Evolutionary conservation across 2,888 invertebrate species (phyloP).

Genomic region (Apodemia zela): DNA sequence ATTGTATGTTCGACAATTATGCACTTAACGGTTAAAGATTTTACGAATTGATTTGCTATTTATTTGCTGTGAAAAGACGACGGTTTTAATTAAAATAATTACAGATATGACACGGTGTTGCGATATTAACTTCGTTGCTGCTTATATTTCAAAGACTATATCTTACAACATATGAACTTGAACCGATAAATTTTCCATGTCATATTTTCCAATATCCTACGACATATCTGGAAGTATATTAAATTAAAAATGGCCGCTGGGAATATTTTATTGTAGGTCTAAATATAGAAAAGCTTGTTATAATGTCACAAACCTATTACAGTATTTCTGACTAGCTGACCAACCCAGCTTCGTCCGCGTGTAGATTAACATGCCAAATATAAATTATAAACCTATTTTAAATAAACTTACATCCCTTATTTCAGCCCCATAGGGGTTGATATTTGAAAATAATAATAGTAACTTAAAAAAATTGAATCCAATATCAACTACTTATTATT

Average conservation of each 20-base stretch:
- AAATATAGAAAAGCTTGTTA: too few species aligned
- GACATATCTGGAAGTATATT: neutral
- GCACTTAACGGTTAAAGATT: neutral
- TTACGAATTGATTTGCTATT: conserved; percentile 1
- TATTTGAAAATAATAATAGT: too few species aligned
- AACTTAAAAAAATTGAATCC: too few species aligned
- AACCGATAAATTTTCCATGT: neutral
- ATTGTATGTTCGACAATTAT: neutral
- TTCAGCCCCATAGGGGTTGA: too few species aligned
- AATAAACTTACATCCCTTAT: too few species aligned
- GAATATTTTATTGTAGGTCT: too few species aligned
- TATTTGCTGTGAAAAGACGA: neutral
- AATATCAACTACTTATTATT: too few species aligned
- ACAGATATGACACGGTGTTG: neutral
- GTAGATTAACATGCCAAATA: too few species aligned
- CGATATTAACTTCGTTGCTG: neutral
- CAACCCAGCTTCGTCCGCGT: too few species aligned
- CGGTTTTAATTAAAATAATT: neutral
- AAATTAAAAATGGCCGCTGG: neutral
- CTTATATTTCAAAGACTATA: neutral
- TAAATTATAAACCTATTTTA: too few species aligned
- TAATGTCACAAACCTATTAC: too few species aligned
- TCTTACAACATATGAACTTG: neutral
- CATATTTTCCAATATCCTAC: neutral
- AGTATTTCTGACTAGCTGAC: too few species aligned